Base-by-base conservation (phyloP, 1,140 invertebrate species). In the Leptonema lineaticorne region DNA sequence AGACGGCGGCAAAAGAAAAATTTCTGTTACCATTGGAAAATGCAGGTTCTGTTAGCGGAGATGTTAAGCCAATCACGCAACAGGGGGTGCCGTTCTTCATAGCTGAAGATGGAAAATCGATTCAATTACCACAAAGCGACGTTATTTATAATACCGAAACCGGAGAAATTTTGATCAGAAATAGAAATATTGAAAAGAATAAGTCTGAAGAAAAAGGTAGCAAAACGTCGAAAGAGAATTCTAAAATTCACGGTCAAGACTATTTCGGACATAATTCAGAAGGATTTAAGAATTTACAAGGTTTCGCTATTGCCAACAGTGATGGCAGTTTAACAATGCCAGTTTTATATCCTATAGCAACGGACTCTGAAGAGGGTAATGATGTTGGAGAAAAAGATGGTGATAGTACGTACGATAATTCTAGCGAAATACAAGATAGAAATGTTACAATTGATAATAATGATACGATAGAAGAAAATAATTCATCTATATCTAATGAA, bases 41-140 rank as follows among this genome's bases (percentile, higher is more conserved):
- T 26, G 7, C 26, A 5, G 67, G 63, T 28, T 63, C 70, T 6
- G n/a, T 28, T 24, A 65, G 45, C 24, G 62, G 24, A 2, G 70
- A 68, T 16, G 29, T 30, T 7, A 65, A 46, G 48, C 26, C 67
- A 20, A 8, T 67, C 28, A 72, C 62, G 26, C 67, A 65, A 27
- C 53, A 63, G 18, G 69, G 67, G 16, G 59, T 62, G 18, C 67
- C 67, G 16, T 72, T 72, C 20, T 72, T 66, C 46, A 67, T 72
- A 29, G 67, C 70, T 1, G 67, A 72, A 11, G 70, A 72, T 14
- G 70, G 70, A 0, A 72, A 69, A 63, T 72, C 67, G 1, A 69
- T 69, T 20, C 56, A 72, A n/a, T 20, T 72, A 46, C 70, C 70
- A 11, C 22, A 72, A 22, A 72, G 70, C 27, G 70, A 72, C 18